Evolutionary conservation across 2,888 invertebrate genomes (phyloP).

Genomic region (Scaptomyza cyrtandrae): DNA sequence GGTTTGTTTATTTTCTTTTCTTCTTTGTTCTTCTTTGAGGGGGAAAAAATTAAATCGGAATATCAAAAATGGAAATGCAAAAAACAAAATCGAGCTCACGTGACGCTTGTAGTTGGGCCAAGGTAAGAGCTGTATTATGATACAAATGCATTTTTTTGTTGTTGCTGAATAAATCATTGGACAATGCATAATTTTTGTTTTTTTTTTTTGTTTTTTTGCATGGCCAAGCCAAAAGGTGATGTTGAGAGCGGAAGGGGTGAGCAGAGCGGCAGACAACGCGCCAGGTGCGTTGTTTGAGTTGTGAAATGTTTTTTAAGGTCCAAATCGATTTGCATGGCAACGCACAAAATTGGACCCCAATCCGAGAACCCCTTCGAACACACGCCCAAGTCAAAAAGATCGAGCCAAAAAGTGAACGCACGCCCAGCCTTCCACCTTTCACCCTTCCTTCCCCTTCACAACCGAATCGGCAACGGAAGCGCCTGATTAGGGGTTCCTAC

Average conservation of each 20-base stretch:
- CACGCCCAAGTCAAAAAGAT: slow-evolving; percentile 30
- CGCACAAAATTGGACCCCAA: slow-evolving; percentile 50
- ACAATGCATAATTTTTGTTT: slow-evolving; percentile 40
- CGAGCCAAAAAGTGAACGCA: slow-evolving; percentile 8
- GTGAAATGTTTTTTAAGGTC: slow-evolving; percentile 16
- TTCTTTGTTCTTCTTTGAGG: slow-evolving; percentile 5
- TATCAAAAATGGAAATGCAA: slow-evolving; percentile 5
- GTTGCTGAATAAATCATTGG: slow-evolving; percentile 34
- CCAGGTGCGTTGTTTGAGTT: slow-evolving; percentile 55
- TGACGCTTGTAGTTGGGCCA: slow-evolving; percentile 65
- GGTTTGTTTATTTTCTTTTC: slow-evolving; percentile 33
- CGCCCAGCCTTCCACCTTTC: slow-evolving; percentile 3
- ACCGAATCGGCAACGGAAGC: slow-evolving; percentile 57
- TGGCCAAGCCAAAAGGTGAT: slow-evolving; percentile 43
- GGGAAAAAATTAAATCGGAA: slow-evolving; percentile 15
- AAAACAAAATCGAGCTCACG: slow-evolving; percentile 44
- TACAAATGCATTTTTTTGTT: slow-evolving; percentile 34
- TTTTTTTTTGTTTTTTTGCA: slow-evolving; percentile 41
- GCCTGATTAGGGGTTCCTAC: slow-evolving; percentile 66
- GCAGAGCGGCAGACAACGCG: slow-evolving; percentile 10
- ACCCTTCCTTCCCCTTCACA: background rate
- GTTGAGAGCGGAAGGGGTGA: background rate
- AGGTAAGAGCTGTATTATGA: slow-evolving; percentile 66
- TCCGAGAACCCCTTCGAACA: no score
- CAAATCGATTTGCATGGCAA: slow-evolving; percentile 68